A percentile compares a stretch with the other conserved stretches of the same genome.
Conservation (phyloP, 2,888 invertebrate species). For the Euspilapteryx auroguttella region DNA sequence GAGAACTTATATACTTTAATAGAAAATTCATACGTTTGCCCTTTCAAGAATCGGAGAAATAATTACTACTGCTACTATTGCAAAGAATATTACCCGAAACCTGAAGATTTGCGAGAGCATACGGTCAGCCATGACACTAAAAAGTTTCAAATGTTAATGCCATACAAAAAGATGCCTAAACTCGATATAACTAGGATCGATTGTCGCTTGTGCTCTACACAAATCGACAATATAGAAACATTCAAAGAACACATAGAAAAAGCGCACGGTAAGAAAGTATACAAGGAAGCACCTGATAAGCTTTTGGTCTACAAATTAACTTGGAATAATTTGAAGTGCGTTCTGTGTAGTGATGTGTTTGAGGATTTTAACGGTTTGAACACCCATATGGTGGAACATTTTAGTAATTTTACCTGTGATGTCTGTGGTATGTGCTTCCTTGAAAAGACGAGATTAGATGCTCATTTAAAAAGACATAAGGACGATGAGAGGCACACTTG, state of each 20-base stretch:
- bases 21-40: constrained; percentile 43
- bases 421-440: constrained; percentile 47
- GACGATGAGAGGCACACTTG: constrained; percentile 57
- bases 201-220: constrained; percentile 29
- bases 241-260: constrained; percentile 42
- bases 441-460: constrained; percentile 45
- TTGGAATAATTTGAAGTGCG: constrained; percentile 44
- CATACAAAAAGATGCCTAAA: constrained; percentile 47
- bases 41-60: constrained; percentile 42
- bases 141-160: constrained; percentile 41
- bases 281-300: constrained; percentile 43
- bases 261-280: constrained; percentile 39
- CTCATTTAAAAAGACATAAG: constrained; percentile 43
- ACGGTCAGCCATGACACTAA: constrained; percentile 40
- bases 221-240: constrained; percentile 29
- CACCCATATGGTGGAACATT: constrained; percentile 47
- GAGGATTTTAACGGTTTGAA: constrained; percentile 42
- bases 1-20: constrained; percentile 43
- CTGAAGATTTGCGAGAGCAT: constrained; percentile 42
- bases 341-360: constrained; percentile 42
- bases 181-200: constrained; percentile 44
- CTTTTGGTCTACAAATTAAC: constrained; percentile 35
- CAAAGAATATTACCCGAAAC: constrained; percentile 45
- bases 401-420: constrained; percentile 45
- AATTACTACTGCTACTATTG: constrained; percentile 52